Conservation (phyloP, 2,888 invertebrate species). For the Hydroisotoma schaefferi region DNA sequence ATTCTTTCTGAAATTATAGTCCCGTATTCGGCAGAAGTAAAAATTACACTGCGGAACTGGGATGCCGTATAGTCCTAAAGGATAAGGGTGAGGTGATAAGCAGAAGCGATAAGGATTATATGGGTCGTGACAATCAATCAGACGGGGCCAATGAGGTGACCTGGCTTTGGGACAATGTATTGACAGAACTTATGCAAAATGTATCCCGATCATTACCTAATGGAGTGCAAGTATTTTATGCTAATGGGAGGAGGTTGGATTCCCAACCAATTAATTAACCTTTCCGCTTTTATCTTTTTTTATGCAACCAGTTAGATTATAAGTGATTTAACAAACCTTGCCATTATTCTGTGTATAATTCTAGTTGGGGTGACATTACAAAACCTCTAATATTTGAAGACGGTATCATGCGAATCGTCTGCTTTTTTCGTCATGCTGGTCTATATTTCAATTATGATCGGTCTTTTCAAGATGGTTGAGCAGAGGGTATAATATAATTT, state of each 20-base stretch:
- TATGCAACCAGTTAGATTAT: no score
- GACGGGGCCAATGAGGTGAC: conserved; percentile 62
- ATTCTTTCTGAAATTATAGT: conserved; percentile 53
- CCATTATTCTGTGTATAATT: no score
- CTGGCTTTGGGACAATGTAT: conserved; percentile 62
- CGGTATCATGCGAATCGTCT: conserved; percentile 64
- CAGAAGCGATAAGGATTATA: conserved; percentile 66
- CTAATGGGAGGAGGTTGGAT: conserved; percentile 60
- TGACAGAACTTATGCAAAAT: conserved; percentile 55
- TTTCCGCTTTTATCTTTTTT: no score
- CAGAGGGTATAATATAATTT: no score
- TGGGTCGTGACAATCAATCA: conserved; percentile 73
- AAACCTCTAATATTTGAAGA: conserved; percentile 68
- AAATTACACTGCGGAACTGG: conserved; percentile 62
- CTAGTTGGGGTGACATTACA: conserved; percentile 71
- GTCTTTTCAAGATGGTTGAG: conserved; percentile 70
- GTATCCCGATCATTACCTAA: conserved; percentile 49
- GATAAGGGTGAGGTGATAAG: conserved; percentile 60
- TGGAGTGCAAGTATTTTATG: conserved; percentile 58
- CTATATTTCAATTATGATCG: conserved; percentile 68
- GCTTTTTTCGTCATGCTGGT: conserved; percentile 68
- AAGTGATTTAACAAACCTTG: no score
- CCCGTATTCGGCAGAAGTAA: conserved; percentile 64
- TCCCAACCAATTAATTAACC: not conserved
- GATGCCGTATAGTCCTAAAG: conserved; percentile 59